These are phyloP conservation scores for Drosophila seguyi DNA, from an alignment of 1,140 invertebrate species.

Conservation along the genomic window DNA sequence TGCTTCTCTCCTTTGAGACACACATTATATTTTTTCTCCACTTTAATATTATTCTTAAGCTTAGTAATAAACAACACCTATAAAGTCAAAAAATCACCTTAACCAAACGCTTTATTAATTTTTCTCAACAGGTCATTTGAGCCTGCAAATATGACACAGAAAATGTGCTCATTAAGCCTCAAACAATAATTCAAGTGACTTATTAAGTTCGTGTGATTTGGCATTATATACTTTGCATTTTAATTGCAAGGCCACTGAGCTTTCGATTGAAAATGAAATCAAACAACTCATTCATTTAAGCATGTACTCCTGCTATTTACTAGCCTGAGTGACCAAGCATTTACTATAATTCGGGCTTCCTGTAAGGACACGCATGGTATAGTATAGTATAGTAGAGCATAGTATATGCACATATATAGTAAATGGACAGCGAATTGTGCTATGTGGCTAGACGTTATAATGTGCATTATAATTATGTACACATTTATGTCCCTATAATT, in stretches of 20 bases:
- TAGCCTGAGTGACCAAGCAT: slow-evolving; percentile 35
- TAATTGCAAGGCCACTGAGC: slow-evolving; percentile 59
- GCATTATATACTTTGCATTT: slow-evolving; percentile 25
- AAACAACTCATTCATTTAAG: slow-evolving; percentile 47
- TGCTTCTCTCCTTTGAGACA: too few species aligned
- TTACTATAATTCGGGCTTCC: slow-evolving; percentile 42
- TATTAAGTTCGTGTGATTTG: slow-evolving; percentile 10
- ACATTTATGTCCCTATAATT: slow-evolving; percentile 56
- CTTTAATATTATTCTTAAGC: neutral
- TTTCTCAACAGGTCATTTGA: slow-evolving; percentile 4
- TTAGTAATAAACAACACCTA: neutral
- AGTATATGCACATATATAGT: slow-evolving; percentile 1
- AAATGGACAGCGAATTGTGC: slow-evolving; percentile 43
- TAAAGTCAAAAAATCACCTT: neutral
- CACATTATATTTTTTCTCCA: too few species aligned
- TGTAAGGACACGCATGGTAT: slow-evolving; percentile 25
- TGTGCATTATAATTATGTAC: slow-evolving; percentile 77
- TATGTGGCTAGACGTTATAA: slow-evolving; percentile 74
- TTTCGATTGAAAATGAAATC: slow-evolving; percentile 47
- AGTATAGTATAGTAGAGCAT: slow-evolving; percentile 12
- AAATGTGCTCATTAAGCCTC: slow-evolving; percentile 18
- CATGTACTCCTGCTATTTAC: slow-evolving; percentile 33
- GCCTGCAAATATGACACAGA: neutral
- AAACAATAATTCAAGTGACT: slow-evolving; percentile 19
- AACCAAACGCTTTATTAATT: neutral